Base-by-base conservation (phyloP, 2,113 vertebrate species). In the Malurus elegans region DNA sequence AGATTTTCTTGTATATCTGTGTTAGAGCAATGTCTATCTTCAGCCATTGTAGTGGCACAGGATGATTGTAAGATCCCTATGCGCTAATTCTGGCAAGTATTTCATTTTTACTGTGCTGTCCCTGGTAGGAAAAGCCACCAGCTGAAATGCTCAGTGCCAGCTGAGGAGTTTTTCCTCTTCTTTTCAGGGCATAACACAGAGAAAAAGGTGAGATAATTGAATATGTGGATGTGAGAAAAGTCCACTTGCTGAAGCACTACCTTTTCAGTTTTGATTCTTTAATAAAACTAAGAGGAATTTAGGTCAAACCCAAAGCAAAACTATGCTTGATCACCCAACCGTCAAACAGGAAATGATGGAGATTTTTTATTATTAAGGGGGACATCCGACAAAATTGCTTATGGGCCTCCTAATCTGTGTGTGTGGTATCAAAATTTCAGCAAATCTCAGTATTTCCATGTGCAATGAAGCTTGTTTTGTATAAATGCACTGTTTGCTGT, bases 251-350 rank as follows among this genome's bases (percentile, higher is more conserved):
- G 50, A 92, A 70, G 73, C 23, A 40, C n/a, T 48, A 3, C 45
- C 66, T 42, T 85, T 85, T 25, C 36, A n/a, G 20, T 75, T 92
- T 86, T 93, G 62, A 62, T 72, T 65, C 25, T 92, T 95, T 64
- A 93, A 56, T 26, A 74, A 75, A 67, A 70, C 31, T 56, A 60
- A 61, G 42, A 83, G 66, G 91, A 96, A 96, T 83, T 84, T 79
- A 80, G 71, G 56, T 95, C 67, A 96, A 85, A 57, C 23, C n/a
- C 26, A 51, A 72, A 70, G 32, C 56, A 74, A 34, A 66, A 70
- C 58, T 69, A 17, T 61, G 25, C 18, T 58, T 80, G 60, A 57
- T 36, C 38, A 54, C 53, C 34, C 26, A 61, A 28, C 36, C 17
- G 54, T 31, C 3, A 2, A 85, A 61, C 4, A 51, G 76, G 42